phyloP scores from a whole-genome alignment of 2,888 invertebrate genomes.

The Acheta domesticus region DNA sequence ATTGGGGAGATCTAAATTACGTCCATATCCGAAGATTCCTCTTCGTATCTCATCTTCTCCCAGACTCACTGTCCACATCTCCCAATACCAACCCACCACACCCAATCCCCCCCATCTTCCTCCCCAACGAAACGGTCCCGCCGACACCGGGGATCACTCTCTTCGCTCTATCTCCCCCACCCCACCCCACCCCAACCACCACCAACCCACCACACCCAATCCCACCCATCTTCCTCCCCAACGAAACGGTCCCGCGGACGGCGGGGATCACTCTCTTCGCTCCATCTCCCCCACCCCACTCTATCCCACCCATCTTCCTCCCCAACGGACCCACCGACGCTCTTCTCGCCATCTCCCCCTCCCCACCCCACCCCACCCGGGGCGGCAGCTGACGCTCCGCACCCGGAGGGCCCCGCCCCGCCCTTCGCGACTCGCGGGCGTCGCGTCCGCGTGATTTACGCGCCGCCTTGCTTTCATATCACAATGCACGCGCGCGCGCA shows the following conservation, averaged over 20 bases:
- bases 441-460: conserved; percentile 21
- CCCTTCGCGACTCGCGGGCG: not conserved
- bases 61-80: too few species aligned
- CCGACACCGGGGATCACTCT: too few species aligned
- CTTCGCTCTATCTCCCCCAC: not conserved
- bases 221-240: not conserved
- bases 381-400: conserved; percentile 20
- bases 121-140: not conserved
- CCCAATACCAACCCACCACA: too few species aligned
- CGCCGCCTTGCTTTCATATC: conserved; percentile 19
- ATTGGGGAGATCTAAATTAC: too few species aligned
- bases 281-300: too few species aligned
- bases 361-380: not conserved
- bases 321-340: not conserved
- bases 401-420: not conserved
- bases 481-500: not conserved
- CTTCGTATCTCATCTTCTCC: too few species aligned
- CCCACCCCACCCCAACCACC: not conserved
- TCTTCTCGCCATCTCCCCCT: not conserved
- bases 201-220: not conserved
- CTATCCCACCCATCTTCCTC: not conserved
- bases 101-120: too few species aligned
- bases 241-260: too few species aligned
- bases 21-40: too few species aligned
- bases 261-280: too few species aligned